Base-by-base conservation (phyloP, 1,140 invertebrate genomes). In the Megathymus violae region DNA sequence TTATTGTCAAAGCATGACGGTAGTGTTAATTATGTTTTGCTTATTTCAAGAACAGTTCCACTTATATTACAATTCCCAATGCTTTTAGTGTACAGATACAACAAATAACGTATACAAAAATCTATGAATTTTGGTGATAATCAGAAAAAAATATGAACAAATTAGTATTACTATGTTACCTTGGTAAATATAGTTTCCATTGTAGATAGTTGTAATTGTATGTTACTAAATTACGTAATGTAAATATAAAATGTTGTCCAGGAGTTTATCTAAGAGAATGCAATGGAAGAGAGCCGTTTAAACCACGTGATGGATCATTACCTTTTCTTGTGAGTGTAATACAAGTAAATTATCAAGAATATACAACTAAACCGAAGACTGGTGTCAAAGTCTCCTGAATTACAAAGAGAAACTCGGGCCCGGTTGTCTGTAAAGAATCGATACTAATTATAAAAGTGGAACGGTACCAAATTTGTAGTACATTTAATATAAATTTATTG, bases 311-410 rank as follows among this genome's bases (percentile, higher is more conserved):
- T 3, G 77, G 80, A n/a, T n/a, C n/a, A 38, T 66, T 83, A 41
- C 78, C 75, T 3, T 83, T 78, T 58, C 13, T 80, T 11, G 82
- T 85, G 68, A 85, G 78, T 78, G 22, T n/a, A n/a, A n/a, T n/a
- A n/a, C n/a, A n/a, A n/a, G n/a, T n/a, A n/a, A n/a, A n/a, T n/a
- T n/a, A n/a, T n/a, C n/a, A n/a, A n/a, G n/a, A n/a, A n/a, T n/a
- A n/a, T n/a, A n/a, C n/a, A n/a, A n/a, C n/a, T n/a, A n/a, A n/a
- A n/a, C n/a, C n/a, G n/a, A n/a, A n/a, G n/a, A n/a, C n/a, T n/a
- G n/a, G n/a, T n/a, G n/a, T n/a, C n/a, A n/a, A n/a, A n/a, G n/a
- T n/a, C n/a, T n/a, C n/a, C n/a, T n/a, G n/a, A n/a, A 22, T n/a
- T 11, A 11, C 17, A 25, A 48, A 11, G n/a, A n/a, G n/a, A n/a